phyloP scores from a whole-genome alignment of 2,113 vertebrate genomes.

The Arvicanthis niloticus region DNA sequence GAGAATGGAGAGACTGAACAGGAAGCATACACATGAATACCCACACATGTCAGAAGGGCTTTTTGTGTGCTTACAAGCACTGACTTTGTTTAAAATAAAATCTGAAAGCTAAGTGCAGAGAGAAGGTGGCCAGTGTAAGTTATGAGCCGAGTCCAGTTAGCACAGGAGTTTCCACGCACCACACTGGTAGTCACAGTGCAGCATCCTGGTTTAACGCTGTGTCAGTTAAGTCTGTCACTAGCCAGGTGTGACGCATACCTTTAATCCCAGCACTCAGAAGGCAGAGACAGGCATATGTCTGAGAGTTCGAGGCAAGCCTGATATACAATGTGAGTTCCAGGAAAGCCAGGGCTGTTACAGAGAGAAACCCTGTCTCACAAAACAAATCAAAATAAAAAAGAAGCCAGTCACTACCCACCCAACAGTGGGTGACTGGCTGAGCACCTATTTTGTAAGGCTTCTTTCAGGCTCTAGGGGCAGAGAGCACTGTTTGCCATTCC shows the following conservation, averaged over 20 bases:
- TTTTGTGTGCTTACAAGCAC: background rate
- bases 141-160: background rate
- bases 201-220: background rate
- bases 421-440: too few relatives aligned
- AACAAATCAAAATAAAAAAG: background rate
- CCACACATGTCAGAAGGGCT: background rate
- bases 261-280: background rate
- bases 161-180: background rate
- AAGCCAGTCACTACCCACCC: background rate
- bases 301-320: background rate
- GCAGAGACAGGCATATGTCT: background rate
- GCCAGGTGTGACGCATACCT: background rate
- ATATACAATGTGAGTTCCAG: background rate
- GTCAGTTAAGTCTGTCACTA: background rate
- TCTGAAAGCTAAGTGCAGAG: background rate
- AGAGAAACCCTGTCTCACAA: background rate
- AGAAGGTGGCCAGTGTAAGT: fast-evolving
- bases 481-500: background rate
- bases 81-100: background rate
- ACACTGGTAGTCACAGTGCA: background rate
- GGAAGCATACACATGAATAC: background rate
- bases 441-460: background rate
- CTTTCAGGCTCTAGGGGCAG: too few relatives aligned
- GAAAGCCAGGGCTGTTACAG: background rate
- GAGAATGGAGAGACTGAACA: background rate